These are phyloP conservation scores for Suillia variegata DNA, from an alignment of 2,888 invertebrate genomes.

Conservation along the genomic window DNA sequence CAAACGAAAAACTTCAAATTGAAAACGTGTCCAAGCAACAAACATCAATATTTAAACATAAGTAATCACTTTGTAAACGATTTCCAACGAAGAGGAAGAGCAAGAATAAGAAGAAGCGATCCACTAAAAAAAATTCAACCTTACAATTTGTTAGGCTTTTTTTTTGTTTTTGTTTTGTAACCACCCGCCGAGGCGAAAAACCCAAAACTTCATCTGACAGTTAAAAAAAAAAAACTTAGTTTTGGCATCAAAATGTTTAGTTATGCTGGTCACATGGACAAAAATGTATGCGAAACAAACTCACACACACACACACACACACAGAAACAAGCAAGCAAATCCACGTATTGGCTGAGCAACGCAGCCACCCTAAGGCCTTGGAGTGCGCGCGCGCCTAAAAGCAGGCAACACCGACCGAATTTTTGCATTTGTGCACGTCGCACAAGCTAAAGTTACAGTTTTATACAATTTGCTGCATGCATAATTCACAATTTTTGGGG, in stretches of 20 bases:
- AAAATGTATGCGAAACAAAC: constrained; percentile 9
- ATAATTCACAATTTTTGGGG: constrained; percentile 43
- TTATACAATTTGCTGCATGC: constrained; percentile 56
- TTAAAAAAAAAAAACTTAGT: constrained; percentile 2
- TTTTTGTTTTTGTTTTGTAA: too few relatives aligned
- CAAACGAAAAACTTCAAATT: constrained; percentile 35
- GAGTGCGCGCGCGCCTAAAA: background rate
- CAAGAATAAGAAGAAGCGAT: too few relatives aligned
- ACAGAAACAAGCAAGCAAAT: constrained; percentile 31
- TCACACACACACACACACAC: too few relatives aligned
- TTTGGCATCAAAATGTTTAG: constrained; percentile 22
- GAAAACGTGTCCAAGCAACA: constrained; percentile 54
- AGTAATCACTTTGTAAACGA: constrained; percentile 57
- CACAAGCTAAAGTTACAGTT: constrained; percentile 50
- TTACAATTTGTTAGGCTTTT: background rate
- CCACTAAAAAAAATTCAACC: background rate
- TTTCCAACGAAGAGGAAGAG: constrained; percentile 5
- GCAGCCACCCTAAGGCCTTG: constrained; percentile 1
- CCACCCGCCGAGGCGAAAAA: too few relatives aligned
- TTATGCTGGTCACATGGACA: constrained; percentile 33
- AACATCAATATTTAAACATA: constrained; percentile 54
- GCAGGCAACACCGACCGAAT: background rate
- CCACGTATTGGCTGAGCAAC: too few relatives aligned
- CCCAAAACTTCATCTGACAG: background rate
- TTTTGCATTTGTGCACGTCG: constrained; percentile 54